Evolutionary conservation across 1,140 invertebrate species (phyloP).

Genomic region (Pygmarrhopalites habei): DNA sequence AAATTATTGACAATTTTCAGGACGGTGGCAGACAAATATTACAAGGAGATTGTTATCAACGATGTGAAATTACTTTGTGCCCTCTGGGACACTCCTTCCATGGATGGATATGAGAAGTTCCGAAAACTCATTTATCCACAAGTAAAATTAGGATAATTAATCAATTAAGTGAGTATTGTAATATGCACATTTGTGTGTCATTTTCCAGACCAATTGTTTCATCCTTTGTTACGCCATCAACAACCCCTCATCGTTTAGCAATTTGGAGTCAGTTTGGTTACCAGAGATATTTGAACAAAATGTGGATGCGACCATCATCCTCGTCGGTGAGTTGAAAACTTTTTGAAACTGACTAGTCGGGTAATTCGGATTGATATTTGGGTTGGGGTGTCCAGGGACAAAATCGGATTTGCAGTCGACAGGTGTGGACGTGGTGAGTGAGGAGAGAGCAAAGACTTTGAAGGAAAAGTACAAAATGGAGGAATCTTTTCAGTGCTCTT

Average conservation of each 20-base stretch:
- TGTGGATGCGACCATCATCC: slow-evolving; percentile 12
- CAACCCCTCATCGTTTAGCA: slow-evolving; percentile 13
- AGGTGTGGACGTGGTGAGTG: too few species aligned
- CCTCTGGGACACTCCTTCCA: slow-evolving; percentile 7
- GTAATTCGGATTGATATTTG: too few species aligned
- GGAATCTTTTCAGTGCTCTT: too few species aligned
- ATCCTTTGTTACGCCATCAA: slow-evolving; percentile 22
- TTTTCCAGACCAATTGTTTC: slow-evolving; percentile 24
- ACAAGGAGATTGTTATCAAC: background rate
- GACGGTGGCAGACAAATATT: background rate
- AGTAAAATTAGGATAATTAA: background rate
- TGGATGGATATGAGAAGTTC: slow-evolving; percentile 15
- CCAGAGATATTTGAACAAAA: slow-evolving; percentile 13
- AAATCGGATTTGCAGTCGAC: too few species aligned
- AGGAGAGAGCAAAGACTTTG: too few species aligned
- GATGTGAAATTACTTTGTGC: background rate
- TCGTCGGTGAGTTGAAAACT: too few species aligned
- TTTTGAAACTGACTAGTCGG: too few species aligned
- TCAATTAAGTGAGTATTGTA: background rate
- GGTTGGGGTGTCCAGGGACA: too few species aligned
- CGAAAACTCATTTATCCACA: background rate
- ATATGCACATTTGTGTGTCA: background rate
- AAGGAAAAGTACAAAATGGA: too few species aligned
- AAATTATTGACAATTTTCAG: background rate
- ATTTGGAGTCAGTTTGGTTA: slow-evolving; percentile 20